Evolutionary conservation across 2,797 vertebrate species (phyloP).

Genomic region (Platyrinchus mystaceus): DNA sequence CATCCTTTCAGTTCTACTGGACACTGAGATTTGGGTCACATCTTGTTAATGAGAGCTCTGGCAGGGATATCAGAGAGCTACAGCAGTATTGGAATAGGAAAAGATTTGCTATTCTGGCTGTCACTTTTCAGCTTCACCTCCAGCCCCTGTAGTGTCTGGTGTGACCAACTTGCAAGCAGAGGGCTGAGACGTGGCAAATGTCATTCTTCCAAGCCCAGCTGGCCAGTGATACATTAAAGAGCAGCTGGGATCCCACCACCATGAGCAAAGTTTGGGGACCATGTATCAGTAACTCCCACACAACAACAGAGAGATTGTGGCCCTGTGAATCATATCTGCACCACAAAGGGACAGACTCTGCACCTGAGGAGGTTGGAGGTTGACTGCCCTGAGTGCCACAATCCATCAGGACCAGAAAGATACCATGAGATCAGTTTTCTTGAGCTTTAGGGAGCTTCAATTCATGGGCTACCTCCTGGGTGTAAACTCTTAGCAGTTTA

Average conservation of each 20-base stretch:
- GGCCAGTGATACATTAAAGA: not conserved
- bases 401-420: not conserved
- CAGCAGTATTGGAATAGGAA: not conserved
- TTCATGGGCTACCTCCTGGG: not conserved
- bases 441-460: not conserved
- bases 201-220: not conserved
- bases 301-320: fast-evolving
- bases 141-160: not conserved
- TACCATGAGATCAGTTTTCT: not conserved
- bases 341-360: not conserved
- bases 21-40: not conserved
- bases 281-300: not conserved
- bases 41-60: not conserved
- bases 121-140: not conserved
- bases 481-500: not conserved
- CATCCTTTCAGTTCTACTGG: not conserved
- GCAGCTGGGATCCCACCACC: not conserved
- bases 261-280: not conserved
- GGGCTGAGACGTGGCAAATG: not conserved
- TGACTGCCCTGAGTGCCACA: not conserved
- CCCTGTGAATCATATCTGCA: not conserved
- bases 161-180: not conserved
- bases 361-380: not conserved
- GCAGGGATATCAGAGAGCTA: not conserved
- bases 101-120: not conserved